Conservation (phyloP, 2,113 vertebrate species). For the Raja brachyura region DNA sequence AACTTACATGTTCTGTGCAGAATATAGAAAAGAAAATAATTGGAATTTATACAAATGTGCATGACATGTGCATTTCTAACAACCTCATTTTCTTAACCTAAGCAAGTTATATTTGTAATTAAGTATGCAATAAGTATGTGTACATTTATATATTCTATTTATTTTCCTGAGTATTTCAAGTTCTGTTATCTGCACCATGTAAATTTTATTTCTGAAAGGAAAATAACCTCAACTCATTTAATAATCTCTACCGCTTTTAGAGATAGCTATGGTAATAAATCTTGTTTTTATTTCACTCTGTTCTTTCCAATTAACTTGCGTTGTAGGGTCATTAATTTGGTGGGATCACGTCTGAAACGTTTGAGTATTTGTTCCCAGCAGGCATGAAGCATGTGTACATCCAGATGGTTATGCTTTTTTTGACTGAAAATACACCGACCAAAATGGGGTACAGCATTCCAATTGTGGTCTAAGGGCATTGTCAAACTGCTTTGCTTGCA, state of each 20-base stretch:
- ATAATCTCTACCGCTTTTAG: background rate
- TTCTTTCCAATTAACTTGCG: background rate
- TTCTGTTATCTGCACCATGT: background rate
- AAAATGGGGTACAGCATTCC: background rate
- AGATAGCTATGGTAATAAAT: background rate
- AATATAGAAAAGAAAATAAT: background rate
- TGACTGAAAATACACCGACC: background rate
- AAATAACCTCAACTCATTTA: conserved; percentile 14
- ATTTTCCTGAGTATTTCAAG: background rate
- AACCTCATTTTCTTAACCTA: background rate
- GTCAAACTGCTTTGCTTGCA: background rate
- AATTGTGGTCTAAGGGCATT: background rate
- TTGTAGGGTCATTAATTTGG: background rate
- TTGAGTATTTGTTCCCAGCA: background rate
- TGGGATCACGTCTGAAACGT: background rate
- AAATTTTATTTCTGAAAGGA: background rate
- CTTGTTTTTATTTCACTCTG: background rate
- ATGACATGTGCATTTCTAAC: background rate
- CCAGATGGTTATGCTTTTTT: background rate
- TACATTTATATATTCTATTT: conserved; percentile 1
- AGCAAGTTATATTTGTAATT: too few species aligned
- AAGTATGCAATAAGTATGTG: background rate
- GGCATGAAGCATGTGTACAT: background rate
- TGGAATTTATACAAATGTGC: background rate
- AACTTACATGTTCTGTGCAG: background rate